Evolutionary conservation across 2,888 invertebrate species (phyloP), one percentile per base, ranked within the genome.

Genomic region (Drosophila infuscata): DNA sequence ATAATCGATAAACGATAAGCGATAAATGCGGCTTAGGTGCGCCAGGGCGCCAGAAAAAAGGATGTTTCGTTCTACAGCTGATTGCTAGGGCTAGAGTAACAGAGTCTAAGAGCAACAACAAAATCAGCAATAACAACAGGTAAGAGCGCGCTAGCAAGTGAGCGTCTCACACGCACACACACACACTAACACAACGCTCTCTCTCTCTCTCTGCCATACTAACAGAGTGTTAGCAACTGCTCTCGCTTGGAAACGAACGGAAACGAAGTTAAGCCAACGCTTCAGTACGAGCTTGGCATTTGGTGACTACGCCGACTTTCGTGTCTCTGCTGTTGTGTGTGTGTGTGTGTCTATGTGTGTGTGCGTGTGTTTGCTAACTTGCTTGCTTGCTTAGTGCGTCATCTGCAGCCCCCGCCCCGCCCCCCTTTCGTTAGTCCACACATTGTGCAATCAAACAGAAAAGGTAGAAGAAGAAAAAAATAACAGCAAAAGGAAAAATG

Each of bases 281-380:
- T 80, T 92, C 91, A 91, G 91, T 91, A 81, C 73, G 60, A 76
- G 82, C 83, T 90, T 88, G 91, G 88, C 92, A 88, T 91, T 92
- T 92, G 91, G 63, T 81, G 87, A 64, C 85, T 88, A 84, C 84
- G 81, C 70, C 69, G 59, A 69, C 69, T 69, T 58, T 36, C 32
- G 48, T 61, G 36, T 51, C 63, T 82, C 70, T 68, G 49, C 56
- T 53, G 38, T 25, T 61, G 36, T 58, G 46, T 30, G 29, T 66
- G 46, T 61, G 57, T 68, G 36, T 33, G 35, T 38, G 5, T 58
- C 49, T 64, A 53, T 56, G 61, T 68, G 38, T 48, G n/a, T 60
- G 30, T 53, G 29, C 64, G 25, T 68, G 68, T 63, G 63, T 43
- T 64, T 57, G 36, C 38, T 29, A 29, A 25, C 30, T 48, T 56